These are phyloP conservation scores for Acholoe squamosa DNA, from an alignment of 2,888 invertebrate genomes.

Conservation along the genomic window DNA sequence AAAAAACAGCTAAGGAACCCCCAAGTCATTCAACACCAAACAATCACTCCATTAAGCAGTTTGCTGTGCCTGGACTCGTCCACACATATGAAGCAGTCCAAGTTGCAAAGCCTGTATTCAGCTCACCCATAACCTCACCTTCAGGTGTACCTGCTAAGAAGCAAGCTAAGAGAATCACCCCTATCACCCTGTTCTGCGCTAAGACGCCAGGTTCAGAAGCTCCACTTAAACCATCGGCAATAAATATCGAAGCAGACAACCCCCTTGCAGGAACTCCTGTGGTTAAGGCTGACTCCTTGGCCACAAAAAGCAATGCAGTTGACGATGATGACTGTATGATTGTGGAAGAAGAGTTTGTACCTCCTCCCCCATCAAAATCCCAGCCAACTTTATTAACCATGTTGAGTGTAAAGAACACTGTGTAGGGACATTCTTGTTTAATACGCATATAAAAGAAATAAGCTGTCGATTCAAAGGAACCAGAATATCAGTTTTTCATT, in stretches of 20 bases:
- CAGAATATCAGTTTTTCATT: too few relatives aligned
- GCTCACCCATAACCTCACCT: not conserved
- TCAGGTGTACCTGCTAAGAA: not conserved
- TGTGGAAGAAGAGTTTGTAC: slow-evolving; percentile 15
- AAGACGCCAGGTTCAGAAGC: not conserved
- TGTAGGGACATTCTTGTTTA: not conserved
- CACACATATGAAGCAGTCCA: not conserved
- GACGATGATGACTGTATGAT: slow-evolving; percentile 62
- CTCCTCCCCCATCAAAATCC: slow-evolving; percentile 51
- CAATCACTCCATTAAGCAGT: slow-evolving; percentile 58
- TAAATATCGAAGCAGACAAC: not conserved
- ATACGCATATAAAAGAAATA: too few relatives aligned
- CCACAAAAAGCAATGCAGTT: not conserved
- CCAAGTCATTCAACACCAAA: not conserved
- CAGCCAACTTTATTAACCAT: slow-evolving; percentile 46
- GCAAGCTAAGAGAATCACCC: slow-evolving; percentile 1
- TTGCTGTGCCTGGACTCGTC: slow-evolving; percentile 56
- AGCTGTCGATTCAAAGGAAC: too few relatives aligned
- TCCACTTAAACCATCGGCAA: not conserved
- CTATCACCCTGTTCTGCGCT: slow-evolving; percentile 26
- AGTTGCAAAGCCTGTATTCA: not conserved
- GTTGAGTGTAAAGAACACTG: not conserved
- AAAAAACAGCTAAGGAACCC: slow-evolving; percentile 24
- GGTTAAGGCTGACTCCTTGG: not conserved
- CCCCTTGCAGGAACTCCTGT: not conserved